These are phyloP conservation scores for Clupea harengus DNA, from an alignment of 2,113 vertebrate genomes.

Conservation along the genomic window DNA sequence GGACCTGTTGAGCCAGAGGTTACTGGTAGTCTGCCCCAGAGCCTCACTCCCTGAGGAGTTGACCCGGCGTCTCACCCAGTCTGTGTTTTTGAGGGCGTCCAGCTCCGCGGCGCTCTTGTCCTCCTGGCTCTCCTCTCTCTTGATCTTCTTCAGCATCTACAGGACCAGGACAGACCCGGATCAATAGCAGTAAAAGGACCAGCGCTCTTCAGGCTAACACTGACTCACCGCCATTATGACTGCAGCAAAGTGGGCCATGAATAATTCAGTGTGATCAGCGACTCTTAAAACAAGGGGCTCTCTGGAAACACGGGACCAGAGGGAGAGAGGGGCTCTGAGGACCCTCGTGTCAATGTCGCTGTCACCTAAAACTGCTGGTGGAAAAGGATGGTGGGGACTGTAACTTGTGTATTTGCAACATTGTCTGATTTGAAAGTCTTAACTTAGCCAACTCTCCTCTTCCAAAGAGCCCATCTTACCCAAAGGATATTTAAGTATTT, in stretches of 20 bases:
- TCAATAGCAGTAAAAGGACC: not conserved
- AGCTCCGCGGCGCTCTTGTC: constrained; percentile 74
- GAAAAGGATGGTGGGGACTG: not conserved
- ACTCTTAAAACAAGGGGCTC: not conserved
- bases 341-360: not conserved
- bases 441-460: no score
- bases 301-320: not conserved
- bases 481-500: not conserved
- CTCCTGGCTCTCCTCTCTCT: constrained; percentile 68
- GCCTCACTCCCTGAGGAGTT: not conserved
- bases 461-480: not conserved
- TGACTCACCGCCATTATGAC: not conserved
- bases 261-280: constrained; percentile 9
- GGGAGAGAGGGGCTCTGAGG: not conserved
- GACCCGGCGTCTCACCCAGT: constrained; percentile 81
- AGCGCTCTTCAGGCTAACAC: not conserved
- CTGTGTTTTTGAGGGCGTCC: constrained; percentile 81
- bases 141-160: constrained; percentile 90
- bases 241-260: not conserved
- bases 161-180: constrained; percentile 3
- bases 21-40: not conserved
- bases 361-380: not conserved
- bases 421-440: not conserved
- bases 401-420: not conserved
- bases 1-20: no score